Evolutionary conservation across 2,797 vertebrate genomes (phyloP), one percentile per base, ranked within the genome.

Genomic region (Cyclura pinguis): DNA sequence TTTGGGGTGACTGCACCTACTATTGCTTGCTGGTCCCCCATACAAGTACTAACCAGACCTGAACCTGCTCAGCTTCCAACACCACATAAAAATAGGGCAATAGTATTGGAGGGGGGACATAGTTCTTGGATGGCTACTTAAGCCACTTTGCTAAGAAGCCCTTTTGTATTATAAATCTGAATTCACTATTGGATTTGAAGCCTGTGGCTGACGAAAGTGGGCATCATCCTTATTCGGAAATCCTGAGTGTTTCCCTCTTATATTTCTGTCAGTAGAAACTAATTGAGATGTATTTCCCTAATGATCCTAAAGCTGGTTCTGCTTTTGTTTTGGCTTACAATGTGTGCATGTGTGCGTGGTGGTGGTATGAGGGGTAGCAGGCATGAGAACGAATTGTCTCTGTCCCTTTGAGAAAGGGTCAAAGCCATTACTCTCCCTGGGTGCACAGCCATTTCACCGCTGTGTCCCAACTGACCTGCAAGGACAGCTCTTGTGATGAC

Each of bases 321-420:
- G 0, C 57, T 73, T 73, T 18, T 42, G 32, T 82, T 80, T 81
- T 29, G 50, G n/a, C 47, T 55, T 69, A 69, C 2, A 12, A 47
- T 42, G 38, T 50, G 22, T 55, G 29, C 20, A 1, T 72, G 62
- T 67, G 24, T 84, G 59, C 8, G 38, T 24, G 59, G n/a, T 73
- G 69, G 38, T 14, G 6, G 8, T 22, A 16, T 16, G 6, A 24
- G 29, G 27, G 2, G 73, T 0, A 2, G 0, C 0, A 38, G 6
- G 29, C 7, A 16, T 10, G 35, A 16, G n/a, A 57, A 77, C 0
- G 1, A 0, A 0, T 9, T 14, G 22, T 13, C 10, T 24, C 29
- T 22, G 1, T 22, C 29, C n/a, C 18, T 92, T 85, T 4, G 52
- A 87, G 90, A 94, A 96, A 93, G 93, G 93, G 93, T 96, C 96